Evolutionary conservation across 2,797 vertebrate species (phyloP), one percentile per base, ranked within the genome.

Genomic region (Poecilia picta): DNA sequence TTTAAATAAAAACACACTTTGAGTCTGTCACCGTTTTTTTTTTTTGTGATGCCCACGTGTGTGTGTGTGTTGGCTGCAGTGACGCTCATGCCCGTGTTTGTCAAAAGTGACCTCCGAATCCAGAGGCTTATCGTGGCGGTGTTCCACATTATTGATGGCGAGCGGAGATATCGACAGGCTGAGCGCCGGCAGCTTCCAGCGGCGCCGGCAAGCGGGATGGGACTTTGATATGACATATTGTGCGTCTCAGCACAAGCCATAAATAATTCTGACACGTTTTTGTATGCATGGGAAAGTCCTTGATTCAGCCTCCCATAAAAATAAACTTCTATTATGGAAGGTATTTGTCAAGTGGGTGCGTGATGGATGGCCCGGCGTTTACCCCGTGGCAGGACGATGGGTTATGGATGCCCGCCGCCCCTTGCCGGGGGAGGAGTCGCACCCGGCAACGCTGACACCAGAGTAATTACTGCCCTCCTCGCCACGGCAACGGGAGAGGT

Each of bases 261-360:
- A 99, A 98, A 99, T 99, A 99, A 98, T 97, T 98, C 96, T 98
- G 97, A 98, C 98, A 98, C 97, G 97, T 98, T 98, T 98, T 98
- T 98, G 97, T 98, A 99, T 98, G 98, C 98, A 99, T 99, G 98
- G 98, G 97, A 97, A 99, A 98, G 97, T 98, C 98, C 98, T 98
- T 98, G 97, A 98, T 99, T 98, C 98, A 98, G 97, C 97, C 97
- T 98, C 97, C 98, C 97, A 98, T 98, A 99, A 98, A 98, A 99
- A 98, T 98, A 99, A 99, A 99, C 97, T 98, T 98, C 97, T 98
- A 98, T 98, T 98, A 99, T 98, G 97, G 97, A 98, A 98, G 97
- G 97, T 98, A 98, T 98, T 98, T 99, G 98, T 99, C 98, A 98
- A 98, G 97, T 97, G 97, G 97, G 96, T 95, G 95, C 93, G 95